Base-by-base conservation (phyloP, 1,140 invertebrate species). In the Ctenoplectra terminalis region DNA sequence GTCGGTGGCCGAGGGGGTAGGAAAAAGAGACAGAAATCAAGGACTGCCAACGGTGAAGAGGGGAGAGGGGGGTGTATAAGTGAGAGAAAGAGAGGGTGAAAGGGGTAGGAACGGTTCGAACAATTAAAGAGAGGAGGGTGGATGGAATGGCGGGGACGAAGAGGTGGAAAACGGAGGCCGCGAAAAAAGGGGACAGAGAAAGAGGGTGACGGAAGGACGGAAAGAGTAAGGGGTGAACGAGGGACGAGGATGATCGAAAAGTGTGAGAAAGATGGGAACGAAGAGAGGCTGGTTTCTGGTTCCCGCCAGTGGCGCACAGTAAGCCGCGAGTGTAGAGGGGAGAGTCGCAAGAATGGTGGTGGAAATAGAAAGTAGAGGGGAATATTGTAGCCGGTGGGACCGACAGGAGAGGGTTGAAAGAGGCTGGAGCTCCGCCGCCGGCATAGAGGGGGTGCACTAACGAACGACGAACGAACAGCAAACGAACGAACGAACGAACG, bases 401-500 rank as follows among this genome's bases (percentile, higher is more conserved):
- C 56, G 81, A 67, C n/a, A 70, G 75, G 63, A 72, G 74, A 82
- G 66, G 73, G 69, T 84, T 50, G 66, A 71, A 84, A 81, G 81
- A 77, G 81, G 71, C 72, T 46, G 75, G 71, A 58, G 86, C 77
- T 79, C 72, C 52, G 76, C 73, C 75, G 71, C 48, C 50, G 66
- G 43, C 34, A 52, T 77, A 60, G 87, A 85, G 89, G 83, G 90
- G 82, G 66, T 56, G 83, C 66, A 74, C 79, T 74, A 82, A 88
- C 81, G 84, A 89, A 89, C 83, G 88, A 71, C 79, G 73, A 82
- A 88, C 81, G 84, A 89, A 89, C 83, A 87, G 91, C 87, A 81
- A 85, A 90, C 84, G 88, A 84, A 90, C 84, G 85, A 88, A 90
- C 86, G 89, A 86, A 89, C 89, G 84, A 90, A 90, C 90, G 88